Evolutionary conservation across 2,113 vertebrate species (phyloP).

Genomic region (Carassius carassius): DNA sequence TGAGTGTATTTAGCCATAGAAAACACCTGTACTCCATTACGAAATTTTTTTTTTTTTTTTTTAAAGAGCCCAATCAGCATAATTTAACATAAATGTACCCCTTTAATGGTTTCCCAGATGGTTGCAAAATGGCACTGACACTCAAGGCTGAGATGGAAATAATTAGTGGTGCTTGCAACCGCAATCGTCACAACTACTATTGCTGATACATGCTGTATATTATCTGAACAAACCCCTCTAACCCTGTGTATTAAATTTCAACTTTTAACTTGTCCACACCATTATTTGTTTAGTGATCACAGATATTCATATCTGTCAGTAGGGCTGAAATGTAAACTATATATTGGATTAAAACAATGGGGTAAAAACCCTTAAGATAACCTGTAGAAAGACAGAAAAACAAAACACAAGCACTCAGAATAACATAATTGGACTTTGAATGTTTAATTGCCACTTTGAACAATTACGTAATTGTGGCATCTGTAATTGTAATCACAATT

Average conservation of each 20-base stretch:
- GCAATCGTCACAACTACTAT: background rate
- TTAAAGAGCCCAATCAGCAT: conserved; percentile 1
- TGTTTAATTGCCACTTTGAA: no score
- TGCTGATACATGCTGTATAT: background rate
- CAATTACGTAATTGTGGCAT: no score
- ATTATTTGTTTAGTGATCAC: background rate
- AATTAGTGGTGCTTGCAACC: background rate
- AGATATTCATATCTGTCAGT: background rate
- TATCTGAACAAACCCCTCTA: background rate
- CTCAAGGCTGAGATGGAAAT: background rate
- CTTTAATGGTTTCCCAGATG: conserved; percentile 26
- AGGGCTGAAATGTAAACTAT: no score
- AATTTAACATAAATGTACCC: conserved; percentile 13
- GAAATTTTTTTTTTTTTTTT: no score
- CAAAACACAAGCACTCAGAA: no score
- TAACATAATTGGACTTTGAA: no score
- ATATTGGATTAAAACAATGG: no score
- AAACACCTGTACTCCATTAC: conserved; percentile 30
- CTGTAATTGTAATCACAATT: no score
- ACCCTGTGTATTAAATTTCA: background rate
- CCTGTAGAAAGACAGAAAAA: no score
- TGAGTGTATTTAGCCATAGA: conserved; percentile 27
- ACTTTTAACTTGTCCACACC: background rate
- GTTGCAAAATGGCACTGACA: conserved; percentile 16
- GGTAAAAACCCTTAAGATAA: no score